Percentiles rank a stretch among this genome's conserved stretches.
phyloP scores from a whole-genome alignment of 1,140 invertebrate species.

The Drosophila lacertosa region DNA sequence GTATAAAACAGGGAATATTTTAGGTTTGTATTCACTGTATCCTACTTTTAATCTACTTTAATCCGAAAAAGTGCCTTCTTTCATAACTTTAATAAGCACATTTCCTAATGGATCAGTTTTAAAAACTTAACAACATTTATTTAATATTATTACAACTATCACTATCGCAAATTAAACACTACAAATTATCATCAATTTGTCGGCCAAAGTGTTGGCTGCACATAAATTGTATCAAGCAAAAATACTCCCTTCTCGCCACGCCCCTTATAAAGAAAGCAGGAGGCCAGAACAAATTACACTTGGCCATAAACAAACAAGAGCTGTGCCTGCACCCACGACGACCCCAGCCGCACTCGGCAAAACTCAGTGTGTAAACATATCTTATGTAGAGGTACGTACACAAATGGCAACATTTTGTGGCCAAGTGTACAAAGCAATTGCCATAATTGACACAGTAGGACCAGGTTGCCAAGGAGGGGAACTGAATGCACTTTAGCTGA shows the following conservation, averaged over 20 bases:
- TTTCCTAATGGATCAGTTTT: no score
- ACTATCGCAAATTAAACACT: constrained; percentile 12
- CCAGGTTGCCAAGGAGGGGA: neutral
- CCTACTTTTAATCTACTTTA: no score
- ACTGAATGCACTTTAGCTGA: constrained; percentile 59
- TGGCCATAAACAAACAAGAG: constrained; percentile 27
- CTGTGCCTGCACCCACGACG: neutral
- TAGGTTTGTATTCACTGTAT: neutral
- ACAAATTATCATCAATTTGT: constrained; percentile 38
- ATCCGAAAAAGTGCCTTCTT: no score
- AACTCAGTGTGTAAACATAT: constrained; percentile 44
- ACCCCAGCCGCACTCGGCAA: neutral
- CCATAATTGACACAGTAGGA: constrained; percentile 59
- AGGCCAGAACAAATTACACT: constrained; percentile 20
- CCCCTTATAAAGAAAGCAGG: neutral
- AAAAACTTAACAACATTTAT: no score
- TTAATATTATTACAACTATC: neutral
- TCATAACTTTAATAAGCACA: no score
- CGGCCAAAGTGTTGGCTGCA: constrained; percentile 39
- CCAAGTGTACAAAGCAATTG: constrained; percentile 65
- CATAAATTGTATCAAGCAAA: constrained; percentile 30
- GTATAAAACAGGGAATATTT: no score
- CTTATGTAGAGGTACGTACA: constrained; percentile 47
- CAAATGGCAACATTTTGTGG: constrained; percentile 62
- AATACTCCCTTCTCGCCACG: neutral